A percentile compares a stretch with the other conserved stretches of the same genome.
phyloP scores from a whole-genome alignment of 2,888 invertebrate species.

The Thereva unica region DNA sequence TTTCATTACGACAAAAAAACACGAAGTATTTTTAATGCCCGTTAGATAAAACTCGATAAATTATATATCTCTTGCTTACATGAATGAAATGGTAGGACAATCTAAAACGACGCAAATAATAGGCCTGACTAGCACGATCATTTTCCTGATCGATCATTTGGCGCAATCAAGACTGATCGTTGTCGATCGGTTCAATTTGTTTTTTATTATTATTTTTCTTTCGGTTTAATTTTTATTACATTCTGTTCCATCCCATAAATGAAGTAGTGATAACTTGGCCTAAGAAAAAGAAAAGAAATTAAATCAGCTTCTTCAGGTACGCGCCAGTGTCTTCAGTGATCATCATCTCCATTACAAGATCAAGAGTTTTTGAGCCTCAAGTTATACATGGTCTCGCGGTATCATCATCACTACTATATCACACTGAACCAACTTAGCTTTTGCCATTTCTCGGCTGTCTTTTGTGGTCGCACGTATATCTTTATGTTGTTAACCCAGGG shows the following conservation, averaged over 20 bases:
- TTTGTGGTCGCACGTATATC: constrained; percentile 23
- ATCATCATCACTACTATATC: constrained; percentile 35
- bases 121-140: neutral
- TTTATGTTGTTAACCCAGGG: constrained; percentile 17
- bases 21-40: constrained; percentile 17
- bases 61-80: neutral
- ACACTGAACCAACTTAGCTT: neutral
- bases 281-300: constrained; percentile 20
- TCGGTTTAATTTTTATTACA: too few species aligned
- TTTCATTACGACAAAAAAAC: neutral
- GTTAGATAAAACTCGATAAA: constrained; percentile 8
- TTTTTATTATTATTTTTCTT: neutral
- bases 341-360: constrained; percentile 37
- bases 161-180: constrained; percentile 18
- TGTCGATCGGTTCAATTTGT: neutral
- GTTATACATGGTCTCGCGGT: constrained; percentile 18
- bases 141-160: constrained; percentile 19
- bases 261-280: constrained; percentile 27
- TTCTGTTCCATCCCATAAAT: neutral
- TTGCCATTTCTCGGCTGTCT: constrained; percentile 29
- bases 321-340: constrained; percentile 2
- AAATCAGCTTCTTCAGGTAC: neutral
- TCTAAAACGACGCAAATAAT: neutral
- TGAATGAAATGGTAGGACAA: neutral
- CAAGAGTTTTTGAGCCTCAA: constrained; percentile 27